A percentile compares a stretch with the other conserved stretches of the same genome.
phyloP scores from a whole-genome alignment of 1,140 invertebrate genomes.

The Penaeus vannamei region DNA sequence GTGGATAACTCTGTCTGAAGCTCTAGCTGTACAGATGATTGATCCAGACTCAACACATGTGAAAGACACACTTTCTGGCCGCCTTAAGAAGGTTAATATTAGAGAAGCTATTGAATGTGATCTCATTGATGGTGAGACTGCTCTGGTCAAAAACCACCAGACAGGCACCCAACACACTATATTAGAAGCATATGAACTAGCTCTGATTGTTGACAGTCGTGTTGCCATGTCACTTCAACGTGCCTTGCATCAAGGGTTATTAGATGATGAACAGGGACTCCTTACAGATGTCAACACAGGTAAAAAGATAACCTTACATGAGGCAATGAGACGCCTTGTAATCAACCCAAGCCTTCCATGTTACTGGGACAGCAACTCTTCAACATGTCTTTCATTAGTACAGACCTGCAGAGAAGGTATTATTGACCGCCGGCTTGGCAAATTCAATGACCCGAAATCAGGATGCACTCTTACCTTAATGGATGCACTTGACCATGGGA shows the following conservation, averaged over 20 bases:
- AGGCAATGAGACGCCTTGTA: conserved; percentile 85
- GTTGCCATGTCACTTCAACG: conserved; percentile 87
- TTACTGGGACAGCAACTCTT: conserved; percentile 82
- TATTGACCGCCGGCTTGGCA: conserved; percentile 85
- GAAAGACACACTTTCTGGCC: conserved; percentile 83
- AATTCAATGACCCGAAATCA: conserved; percentile 79
- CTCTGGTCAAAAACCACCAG: conserved; percentile 80
- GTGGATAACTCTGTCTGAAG: conserved; percentile 82
- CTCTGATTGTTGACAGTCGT: conserved; percentile 85
- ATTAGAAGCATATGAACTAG: conserved; percentile 84
- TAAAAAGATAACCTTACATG: conserved; percentile 84
- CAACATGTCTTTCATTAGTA: conserved; percentile 80
- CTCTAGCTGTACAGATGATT: conserved; percentile 82
- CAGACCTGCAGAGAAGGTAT: conserved; percentile 86
- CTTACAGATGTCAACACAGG: conserved; percentile 84
- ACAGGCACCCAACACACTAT: conserved; percentile 81
- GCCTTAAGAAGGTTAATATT: conserved; percentile 82
- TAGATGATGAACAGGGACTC: conserved; percentile 85
- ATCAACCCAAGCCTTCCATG: conserved; percentile 85
- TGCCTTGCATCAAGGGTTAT: conserved; percentile 88
- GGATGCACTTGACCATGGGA: conserved; percentile 81
- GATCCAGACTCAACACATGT: conserved; percentile 88
- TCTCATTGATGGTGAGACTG: conserved; percentile 82
- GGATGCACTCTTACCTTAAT: conserved; percentile 78
- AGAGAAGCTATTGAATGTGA: conserved; percentile 82